Evolutionary conservation across 1,140 invertebrate genomes (phyloP).

Genomic region (Cydia strobilella): DNA sequence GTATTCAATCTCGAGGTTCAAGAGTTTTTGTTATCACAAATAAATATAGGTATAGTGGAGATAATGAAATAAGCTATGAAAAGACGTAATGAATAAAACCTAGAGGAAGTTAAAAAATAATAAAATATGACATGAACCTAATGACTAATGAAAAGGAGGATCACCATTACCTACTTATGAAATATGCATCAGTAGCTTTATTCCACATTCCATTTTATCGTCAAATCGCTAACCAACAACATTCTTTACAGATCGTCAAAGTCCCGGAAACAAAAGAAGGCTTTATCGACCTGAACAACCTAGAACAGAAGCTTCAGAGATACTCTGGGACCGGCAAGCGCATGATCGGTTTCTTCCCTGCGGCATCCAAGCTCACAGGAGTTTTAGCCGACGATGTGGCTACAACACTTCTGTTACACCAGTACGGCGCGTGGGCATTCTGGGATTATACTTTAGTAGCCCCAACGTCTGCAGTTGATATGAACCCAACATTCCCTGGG

Average conservation of each 20-base stretch:
- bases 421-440: slow-evolving; percentile 90
- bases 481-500: slow-evolving; percentile 89
- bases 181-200: not conserved
- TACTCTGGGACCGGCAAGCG: slow-evolving; percentile 80
- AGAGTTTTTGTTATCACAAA: no score
- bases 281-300: slow-evolving; percentile 87
- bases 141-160: no score
- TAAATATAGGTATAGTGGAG: no score
- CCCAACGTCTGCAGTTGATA: slow-evolving; percentile 89
- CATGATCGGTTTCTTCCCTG: slow-evolving; percentile 93
- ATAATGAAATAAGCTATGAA: no score
- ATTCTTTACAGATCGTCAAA: slow-evolving; percentile 84
- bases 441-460: slow-evolving; percentile 96
- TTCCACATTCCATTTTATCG: not conserved
- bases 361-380: slow-evolving; percentile 95
- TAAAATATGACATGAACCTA: no score
- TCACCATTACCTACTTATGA: no score
- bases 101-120: no score
- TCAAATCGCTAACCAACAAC: not conserved
- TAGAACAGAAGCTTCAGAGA: slow-evolving; percentile 86
- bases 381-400: slow-evolving; percentile 91
- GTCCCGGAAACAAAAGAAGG: slow-evolving; percentile 90
- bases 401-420: slow-evolving; percentile 90
- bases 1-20: no score
- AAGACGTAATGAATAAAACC: no score